Conservation (phyloP, 2,797 vertebrate species). For the Notoglanidium macrostoma region DNA sequence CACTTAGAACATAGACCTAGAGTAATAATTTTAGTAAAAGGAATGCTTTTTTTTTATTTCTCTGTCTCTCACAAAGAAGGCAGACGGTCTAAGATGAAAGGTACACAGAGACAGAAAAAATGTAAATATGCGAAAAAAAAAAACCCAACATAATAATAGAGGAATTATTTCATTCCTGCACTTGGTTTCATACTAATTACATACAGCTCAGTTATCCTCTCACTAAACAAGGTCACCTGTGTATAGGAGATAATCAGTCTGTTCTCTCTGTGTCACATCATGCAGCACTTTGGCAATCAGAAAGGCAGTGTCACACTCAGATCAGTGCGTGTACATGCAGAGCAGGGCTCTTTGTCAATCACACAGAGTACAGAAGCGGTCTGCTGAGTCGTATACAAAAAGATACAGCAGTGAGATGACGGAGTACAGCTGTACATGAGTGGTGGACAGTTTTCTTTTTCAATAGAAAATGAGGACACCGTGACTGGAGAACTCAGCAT, state of each 20-base stretch:
- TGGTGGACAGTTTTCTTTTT: not conserved
- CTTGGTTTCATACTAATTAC: not conserved
- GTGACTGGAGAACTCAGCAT: not conserved
- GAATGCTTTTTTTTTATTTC: not conserved
- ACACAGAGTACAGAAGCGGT: constrained; percentile 22
- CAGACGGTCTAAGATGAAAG: not conserved
- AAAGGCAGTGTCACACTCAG: constrained; percentile 47
- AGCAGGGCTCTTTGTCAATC: constrained; percentile 55
- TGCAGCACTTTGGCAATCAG: constrained; percentile 53
- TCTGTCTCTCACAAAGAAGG: not conserved
- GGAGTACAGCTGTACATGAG: not conserved
- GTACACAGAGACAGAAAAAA: not conserved
- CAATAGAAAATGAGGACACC: not conserved
- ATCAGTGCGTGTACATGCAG: constrained; percentile 44
- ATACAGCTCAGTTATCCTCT: not conserved
- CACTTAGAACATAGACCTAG: not conserved
- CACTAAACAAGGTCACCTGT: constrained; percentile 4
- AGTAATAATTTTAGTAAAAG: not conserved
- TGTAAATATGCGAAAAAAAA: not conserved
- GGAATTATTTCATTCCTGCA: not conserved
- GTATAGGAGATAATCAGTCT: not conserved
- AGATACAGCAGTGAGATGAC: constrained; percentile 15
- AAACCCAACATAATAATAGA: not conserved
- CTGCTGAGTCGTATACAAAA: constrained; percentile 6
- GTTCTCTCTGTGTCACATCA: constrained; percentile 14